Evolutionary conservation across 2,888 invertebrate genomes (phyloP), one percentile per base, ranked within the genome.

Genomic region (Thyatira batis): DNA sequence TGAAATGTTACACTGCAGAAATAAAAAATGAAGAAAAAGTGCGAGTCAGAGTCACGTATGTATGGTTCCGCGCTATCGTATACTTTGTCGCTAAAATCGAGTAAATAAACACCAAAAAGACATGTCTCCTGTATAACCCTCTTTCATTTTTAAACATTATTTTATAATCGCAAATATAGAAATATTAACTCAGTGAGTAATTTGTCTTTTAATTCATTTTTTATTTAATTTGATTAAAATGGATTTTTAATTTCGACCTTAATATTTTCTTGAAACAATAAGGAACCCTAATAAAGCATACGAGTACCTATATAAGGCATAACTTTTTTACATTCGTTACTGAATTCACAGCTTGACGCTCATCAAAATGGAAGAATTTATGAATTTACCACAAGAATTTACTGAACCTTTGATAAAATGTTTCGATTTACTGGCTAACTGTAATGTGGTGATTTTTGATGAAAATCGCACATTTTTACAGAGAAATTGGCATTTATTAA

Each of bases 321-420:
- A 33, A 13, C 13, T 39, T 39, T 11, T 17, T 6, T 39, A 6
- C 23, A 13, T 23, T 33, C 45, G n/a, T 23, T n/a, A 17, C 20
- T 25, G 8, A 45, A 23, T 13, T 27, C 27, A 13, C 3, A 28
- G 4, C 30, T 48, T 50, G 39, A 46, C 21, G 20, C n/a, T 52
- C 3, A 21, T 17, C 11, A 46, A 28, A 54, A 67, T 70, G 65
- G 61, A 66, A 17, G 43, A 51, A 8, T 17, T 71, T 0, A 28
- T 45, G 0, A 50, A 66, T 5, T 23, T 72, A 20, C 57, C 71
- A 0, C 23, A 58, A 20, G 76, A 79, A 46, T 79, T 62, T 44
- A 49, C 60, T 0, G 50, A 53, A 9, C 67, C 69, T 9, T 53
- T 76, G 0, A 6, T 57, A 1, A 51, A 57, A 0, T 65, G 71